These are phyloP conservation scores for Diloba caeruleocephala DNA, from an alignment of 2,888 invertebrate genomes.

Conservation along the genomic window DNA sequence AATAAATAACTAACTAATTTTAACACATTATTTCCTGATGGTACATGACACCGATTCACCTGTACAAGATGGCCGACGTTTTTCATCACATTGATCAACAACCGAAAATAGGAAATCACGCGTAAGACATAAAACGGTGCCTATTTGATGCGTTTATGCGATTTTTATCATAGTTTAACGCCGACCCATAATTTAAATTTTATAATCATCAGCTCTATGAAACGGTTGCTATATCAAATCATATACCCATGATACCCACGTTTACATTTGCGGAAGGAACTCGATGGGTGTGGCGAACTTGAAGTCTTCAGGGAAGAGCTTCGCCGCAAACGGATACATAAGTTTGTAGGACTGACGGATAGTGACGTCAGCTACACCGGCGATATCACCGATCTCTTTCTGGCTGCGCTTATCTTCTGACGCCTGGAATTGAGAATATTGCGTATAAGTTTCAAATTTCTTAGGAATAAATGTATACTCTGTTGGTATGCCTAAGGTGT, in stretches of 20 bases:
- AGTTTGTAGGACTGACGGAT: conserved; percentile 99
- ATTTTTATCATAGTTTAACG: conserved; percentile 6
- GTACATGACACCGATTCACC: too few relatives aligned
- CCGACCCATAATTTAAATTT: conserved; percentile 11
- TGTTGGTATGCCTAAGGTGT: too few relatives aligned
- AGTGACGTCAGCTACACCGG: conserved; percentile 99
- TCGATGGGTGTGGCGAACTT: conserved; percentile 98
- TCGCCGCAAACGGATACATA: conserved; percentile 97
- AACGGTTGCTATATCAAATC: conserved; percentile 9
- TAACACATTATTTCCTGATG: too few relatives aligned
- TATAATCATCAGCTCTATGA: neutral
- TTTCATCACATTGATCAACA: conserved; percentile 7
- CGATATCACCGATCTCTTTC: conserved; percentile 99
- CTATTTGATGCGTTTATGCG: neutral
- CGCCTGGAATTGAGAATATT: conserved; percentile 88
- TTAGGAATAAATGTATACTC: too few relatives aligned
- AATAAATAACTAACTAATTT: too few relatives aligned
- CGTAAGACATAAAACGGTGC: neutral
- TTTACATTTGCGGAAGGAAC: conserved; percentile 95
- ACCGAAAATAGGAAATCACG: conserved; percentile 10
- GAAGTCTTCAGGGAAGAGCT: conserved; percentile 98
- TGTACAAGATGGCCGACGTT: too few relatives aligned
- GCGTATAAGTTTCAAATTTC: neutral
- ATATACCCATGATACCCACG: conserved; percentile 23
- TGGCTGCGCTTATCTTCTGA: conserved; percentile 98